Percentiles rank a stretch among this genome's conserved stretches.
Evolutionary conservation across 2,797 vertebrate species (phyloP).

Genomic region (Takifugu ocellatus): DNA sequence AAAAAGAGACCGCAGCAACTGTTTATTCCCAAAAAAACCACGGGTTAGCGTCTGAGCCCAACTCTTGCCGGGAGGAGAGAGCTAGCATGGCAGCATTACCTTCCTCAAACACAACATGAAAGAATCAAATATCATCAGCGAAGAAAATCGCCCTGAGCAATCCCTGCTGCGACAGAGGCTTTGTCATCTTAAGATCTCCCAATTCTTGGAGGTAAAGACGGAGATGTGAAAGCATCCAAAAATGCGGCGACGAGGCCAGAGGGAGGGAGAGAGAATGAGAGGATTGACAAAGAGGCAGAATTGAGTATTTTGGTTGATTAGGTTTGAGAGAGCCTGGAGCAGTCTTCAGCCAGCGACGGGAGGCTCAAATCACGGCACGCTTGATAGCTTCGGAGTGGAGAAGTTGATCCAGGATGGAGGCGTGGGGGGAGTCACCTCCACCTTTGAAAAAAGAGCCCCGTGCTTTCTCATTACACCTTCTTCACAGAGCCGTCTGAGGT

Average conservation of each 20-base stretch:
- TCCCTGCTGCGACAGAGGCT: slow-evolving; percentile 33
- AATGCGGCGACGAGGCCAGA: slow-evolving; percentile 15
- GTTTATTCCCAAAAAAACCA: slow-evolving; percentile 17
- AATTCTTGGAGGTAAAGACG: slow-evolving; percentile 24
- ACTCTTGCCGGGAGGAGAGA: slow-evolving; percentile 14
- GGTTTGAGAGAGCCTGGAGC: slow-evolving; percentile 49
- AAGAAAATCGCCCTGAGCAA: slow-evolving; percentile 37
- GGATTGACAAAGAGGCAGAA: slow-evolving; percentile 33
- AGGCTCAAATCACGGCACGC: slow-evolving; percentile 44
- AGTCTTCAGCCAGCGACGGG: slow-evolving; percentile 28
- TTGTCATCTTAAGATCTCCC: slow-evolving; percentile 30
- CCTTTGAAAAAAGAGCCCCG: slow-evolving; percentile 9
- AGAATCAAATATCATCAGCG: slow-evolving; percentile 34
- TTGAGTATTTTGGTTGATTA: slow-evolving; percentile 45
- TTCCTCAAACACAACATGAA: slow-evolving; percentile 28
- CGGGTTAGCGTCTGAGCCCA: slow-evolving; percentile 11
- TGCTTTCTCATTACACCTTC: slow-evolving; percentile 58
- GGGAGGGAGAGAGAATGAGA: slow-evolving; percentile 9
- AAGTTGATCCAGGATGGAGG: slow-evolving; percentile 17
- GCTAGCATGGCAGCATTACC: slow-evolving; percentile 13
- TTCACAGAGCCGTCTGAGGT: slow-evolving; percentile 35
- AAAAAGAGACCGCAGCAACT: slow-evolving; percentile 5
- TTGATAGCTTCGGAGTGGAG: slow-evolving; percentile 41
- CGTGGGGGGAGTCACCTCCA: slow-evolving; percentile 12
- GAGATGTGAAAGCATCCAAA: slow-evolving; percentile 22